These are phyloP conservation scores for Lepilemur septentrionalis DNA, from an alignment of 2,797 vertebrate species.

Conservation along the genomic window DNA sequence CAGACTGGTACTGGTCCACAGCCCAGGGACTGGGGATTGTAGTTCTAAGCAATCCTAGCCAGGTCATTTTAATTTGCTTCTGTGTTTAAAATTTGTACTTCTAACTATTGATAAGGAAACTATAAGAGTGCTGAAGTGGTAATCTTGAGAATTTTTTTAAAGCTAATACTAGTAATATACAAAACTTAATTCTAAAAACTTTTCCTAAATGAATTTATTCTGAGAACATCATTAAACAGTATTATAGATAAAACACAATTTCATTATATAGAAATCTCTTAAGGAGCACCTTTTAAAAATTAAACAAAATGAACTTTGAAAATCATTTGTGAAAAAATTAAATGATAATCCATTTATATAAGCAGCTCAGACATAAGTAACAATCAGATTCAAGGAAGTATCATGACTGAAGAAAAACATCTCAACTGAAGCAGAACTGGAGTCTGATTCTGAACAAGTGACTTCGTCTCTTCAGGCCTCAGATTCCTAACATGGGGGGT, in stretches of 20 bases:
- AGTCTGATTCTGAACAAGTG: not conserved
- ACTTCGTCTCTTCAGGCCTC: not conserved
- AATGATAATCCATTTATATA: not conserved
- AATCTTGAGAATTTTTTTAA: not conserved
- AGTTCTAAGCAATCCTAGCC: not conserved
- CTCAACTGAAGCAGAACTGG: not conserved
- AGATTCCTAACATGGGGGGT: not conserved
- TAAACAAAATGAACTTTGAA: slow-evolving; percentile 38
- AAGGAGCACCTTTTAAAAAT: not conserved
- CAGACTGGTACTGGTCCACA: too few species aligned
- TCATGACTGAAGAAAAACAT: not conserved
- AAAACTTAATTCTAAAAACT: slow-evolving; percentile 31
- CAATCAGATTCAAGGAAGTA: not conserved
- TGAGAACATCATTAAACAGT: slow-evolving; percentile 22
- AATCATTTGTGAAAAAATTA: not conserved
- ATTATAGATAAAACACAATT: not conserved
- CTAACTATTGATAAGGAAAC: slow-evolving; percentile 13
- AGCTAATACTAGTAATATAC: not conserved
- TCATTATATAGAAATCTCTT: not conserved
- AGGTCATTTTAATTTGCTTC: not conserved
- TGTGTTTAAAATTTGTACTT: not conserved
- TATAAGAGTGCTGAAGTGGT: not conserved
- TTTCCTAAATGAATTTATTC: slow-evolving; percentile 41
- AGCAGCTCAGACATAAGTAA: not conserved
- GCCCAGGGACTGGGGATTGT: too few species aligned